Percentiles rank a stretch among this genome's conserved stretches.
Evolutionary conservation across 2,888 invertebrate genomes (phyloP).

Genomic region (Beris chalybata): DNA sequence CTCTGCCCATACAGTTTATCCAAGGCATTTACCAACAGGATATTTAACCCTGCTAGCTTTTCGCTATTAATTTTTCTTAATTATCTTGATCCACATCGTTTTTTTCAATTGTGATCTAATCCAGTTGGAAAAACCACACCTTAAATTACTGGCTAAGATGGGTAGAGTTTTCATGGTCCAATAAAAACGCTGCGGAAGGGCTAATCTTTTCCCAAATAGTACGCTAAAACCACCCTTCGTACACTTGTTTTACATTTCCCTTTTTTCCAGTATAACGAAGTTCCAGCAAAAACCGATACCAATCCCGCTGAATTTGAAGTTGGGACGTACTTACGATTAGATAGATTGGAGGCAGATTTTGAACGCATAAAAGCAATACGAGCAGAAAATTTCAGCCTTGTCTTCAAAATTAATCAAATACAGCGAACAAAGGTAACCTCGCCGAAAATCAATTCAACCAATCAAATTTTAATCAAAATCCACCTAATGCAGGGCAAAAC

Average conservation of each 20-base stretch:
- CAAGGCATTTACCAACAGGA: too few relatives aligned
- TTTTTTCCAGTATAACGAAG: constrained; percentile 7
- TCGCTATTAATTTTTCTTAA: too few relatives aligned
- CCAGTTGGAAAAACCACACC: too few relatives aligned
- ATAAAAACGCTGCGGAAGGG: not conserved
- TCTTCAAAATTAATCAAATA: constrained; percentile 9
- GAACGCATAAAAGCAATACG: constrained; percentile 5
- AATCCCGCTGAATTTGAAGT: not conserved
- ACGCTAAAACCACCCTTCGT: too few relatives aligned
- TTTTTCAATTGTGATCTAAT: too few relatives aligned
- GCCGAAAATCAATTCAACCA: not conserved
- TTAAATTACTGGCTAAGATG: too few relatives aligned
- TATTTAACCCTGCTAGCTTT: too few relatives aligned
- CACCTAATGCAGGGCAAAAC: not conserved
- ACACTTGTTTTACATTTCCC: too few relatives aligned
- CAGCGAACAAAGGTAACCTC: constrained; percentile 12
- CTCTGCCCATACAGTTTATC: too few relatives aligned
- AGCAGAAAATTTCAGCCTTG: constrained; percentile 1
- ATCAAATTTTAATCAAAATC: constrained; percentile 1
- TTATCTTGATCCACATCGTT: too few relatives aligned
- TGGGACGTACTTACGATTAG: not conserved
- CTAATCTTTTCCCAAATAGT: not conserved
- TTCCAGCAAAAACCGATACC: constrained; percentile 1
- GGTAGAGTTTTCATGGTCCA: not conserved
- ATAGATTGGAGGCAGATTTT: not conserved